Percentiles rank a stretch among this genome's conserved stretches.
These are phyloP conservation scores for Albula glossodonta DNA, from an alignment of 2,113 vertebrate species.

Conservation along the genomic window DNA sequence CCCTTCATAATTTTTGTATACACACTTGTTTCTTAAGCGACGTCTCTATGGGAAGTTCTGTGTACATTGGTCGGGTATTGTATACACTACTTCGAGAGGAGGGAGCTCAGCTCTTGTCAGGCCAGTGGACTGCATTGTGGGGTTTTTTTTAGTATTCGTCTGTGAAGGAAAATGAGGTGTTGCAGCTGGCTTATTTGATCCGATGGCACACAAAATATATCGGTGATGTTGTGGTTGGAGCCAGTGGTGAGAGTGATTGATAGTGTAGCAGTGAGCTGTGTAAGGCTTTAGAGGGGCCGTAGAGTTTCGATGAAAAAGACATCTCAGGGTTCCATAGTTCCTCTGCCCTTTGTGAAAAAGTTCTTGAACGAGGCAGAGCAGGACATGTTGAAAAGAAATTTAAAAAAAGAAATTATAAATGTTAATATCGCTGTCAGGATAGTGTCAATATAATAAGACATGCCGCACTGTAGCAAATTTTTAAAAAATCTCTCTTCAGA, in stretches of 20 bases:
- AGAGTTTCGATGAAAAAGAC: conserved; percentile 46
- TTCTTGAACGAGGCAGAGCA: neutral
- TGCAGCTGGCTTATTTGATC: neutral
- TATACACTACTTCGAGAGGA: conserved; percentile 10
- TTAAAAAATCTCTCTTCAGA: neutral
- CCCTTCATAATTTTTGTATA: conserved; percentile 30
- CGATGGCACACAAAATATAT: neutral
- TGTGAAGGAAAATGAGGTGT: neutral
- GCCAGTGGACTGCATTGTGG: neutral
- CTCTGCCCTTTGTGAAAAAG: conserved; percentile 27
- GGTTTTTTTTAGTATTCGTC: neutral
- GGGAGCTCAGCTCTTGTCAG: neutral
- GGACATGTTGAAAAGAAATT: neutral
- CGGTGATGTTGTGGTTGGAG: neutral
- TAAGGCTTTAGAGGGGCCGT: conserved; percentile 23
- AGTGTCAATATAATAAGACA: neutral
- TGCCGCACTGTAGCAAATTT: neutral
- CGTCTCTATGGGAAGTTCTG: neutral
- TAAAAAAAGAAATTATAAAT: neutral
- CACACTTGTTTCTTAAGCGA: neutral
- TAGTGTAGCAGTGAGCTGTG: neutral
- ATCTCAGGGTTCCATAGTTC: conserved; percentile 69
- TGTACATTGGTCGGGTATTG: neutral
- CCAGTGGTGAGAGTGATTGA: neutral
- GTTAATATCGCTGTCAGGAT: neutral